Evolutionary conservation across 2,113 vertebrate species (phyloP).

Genomic region (Cisticola juncidis): DNA sequence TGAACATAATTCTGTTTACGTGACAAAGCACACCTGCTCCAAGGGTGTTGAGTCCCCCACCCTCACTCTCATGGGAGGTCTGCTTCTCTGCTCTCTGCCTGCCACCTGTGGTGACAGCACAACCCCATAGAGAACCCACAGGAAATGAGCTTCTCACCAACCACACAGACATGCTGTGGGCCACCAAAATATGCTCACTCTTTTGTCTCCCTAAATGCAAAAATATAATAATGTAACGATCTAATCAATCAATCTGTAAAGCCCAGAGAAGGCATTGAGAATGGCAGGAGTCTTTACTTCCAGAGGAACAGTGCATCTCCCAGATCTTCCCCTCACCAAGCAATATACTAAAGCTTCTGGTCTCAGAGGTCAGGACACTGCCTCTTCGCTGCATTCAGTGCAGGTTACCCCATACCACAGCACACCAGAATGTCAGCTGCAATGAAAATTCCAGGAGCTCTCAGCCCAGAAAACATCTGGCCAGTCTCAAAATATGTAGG

Average conservation of each 20-base stretch:
- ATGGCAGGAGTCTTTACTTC: neutral
- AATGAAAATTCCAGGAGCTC: neutral
- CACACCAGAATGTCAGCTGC: neutral
- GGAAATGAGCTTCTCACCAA: neutral
- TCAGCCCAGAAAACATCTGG: neutral
- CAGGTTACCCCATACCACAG: neutral
- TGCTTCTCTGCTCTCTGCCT: neutral
- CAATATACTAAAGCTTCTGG: neutral
- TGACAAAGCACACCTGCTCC: neutral
- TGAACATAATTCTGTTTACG: neutral
- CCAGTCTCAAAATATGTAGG: neutral
- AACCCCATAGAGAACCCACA: neutral
- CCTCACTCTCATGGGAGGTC: neutral
- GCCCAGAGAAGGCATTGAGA: neutral
- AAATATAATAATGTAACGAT: neutral
- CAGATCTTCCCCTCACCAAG: neutral
- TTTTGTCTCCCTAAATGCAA: neutral
- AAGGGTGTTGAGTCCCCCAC: too few relatives aligned
- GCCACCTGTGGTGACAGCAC: neutral
- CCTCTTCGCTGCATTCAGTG: neutral
- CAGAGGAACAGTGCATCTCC: neutral
- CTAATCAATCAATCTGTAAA: neutral
- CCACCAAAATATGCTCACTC: neutral
- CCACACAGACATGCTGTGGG: neutral
- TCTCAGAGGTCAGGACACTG: accelerated